phyloP scores from a whole-genome alignment of 2,113 vertebrate genomes.

The Gymnocephalus cernua region DNA sequence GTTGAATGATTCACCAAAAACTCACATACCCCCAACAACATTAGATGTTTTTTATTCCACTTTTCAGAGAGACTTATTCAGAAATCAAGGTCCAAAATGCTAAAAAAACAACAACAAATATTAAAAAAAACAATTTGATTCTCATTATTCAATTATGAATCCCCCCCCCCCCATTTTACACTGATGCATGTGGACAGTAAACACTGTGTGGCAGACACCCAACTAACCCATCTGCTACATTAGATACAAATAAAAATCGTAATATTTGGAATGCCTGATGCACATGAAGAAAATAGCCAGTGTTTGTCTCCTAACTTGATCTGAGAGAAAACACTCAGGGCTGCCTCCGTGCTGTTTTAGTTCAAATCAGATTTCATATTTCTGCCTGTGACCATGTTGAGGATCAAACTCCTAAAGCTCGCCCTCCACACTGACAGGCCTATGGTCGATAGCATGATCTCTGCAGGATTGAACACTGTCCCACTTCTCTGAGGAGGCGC shows the following conservation, averaged over 20 bases:
- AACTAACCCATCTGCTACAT: conserved; percentile 23
- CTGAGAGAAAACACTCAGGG: conserved; percentile 1
- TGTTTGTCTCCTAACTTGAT: background rate
- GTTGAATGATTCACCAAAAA: no score
- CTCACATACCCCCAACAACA: no score
- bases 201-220: background rate
- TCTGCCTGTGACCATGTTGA: conserved; percentile 32
- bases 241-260: conserved; percentile 4
- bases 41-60: no score
- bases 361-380: conserved; percentile 41
- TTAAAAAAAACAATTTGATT: no score
- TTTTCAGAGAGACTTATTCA: no score
- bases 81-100: no score
- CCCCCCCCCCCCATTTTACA: no score
- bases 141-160: no score
- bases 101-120: no score
- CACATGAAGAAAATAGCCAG: background rate
- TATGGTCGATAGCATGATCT: conserved; percentile 35
- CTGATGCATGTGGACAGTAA: background rate
- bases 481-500: conserved; percentile 8
- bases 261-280: background rate
- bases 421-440: conserved; percentile 12
- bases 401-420: conserved; percentile 41
- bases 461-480: conserved; percentile 15
- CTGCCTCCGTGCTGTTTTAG: conserved; percentile 24